Conservation (phyloP, 2,113 vertebrate species). For the Oriolus oriolus region DNA sequence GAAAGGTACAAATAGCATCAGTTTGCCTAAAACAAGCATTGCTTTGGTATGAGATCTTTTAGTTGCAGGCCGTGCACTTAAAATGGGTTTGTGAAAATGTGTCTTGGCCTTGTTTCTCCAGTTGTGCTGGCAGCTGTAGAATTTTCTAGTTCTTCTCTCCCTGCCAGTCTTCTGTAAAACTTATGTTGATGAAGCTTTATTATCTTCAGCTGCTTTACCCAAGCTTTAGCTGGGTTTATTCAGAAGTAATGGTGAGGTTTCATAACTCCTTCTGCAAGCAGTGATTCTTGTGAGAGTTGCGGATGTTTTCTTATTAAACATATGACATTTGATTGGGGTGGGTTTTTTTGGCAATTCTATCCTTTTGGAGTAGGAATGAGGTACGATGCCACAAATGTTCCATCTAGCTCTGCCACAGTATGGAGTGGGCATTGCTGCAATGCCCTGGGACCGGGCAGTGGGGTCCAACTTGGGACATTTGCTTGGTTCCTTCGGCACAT, state of each 20-base stretch:
- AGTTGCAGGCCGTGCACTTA: not conserved
- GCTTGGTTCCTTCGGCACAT: not conserved
- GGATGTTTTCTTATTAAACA: not conserved
- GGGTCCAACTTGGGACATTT: accelerated
- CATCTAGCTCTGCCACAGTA: not conserved
- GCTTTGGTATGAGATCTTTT: not conserved
- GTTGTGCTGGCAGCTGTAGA: not conserved
- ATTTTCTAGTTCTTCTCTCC: not conserved
- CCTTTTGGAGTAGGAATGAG: not conserved
- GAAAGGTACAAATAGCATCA: not conserved
- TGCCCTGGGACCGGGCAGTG: not conserved
- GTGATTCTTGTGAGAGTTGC: not conserved
- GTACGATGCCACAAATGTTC: not conserved
- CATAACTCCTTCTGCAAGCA: not conserved
- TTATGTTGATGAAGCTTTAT: not conserved
- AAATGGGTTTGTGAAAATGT: not conserved
- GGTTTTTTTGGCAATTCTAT: not conserved
- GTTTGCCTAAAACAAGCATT: not conserved
- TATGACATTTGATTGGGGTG: not conserved
- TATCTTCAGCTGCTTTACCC: not conserved
- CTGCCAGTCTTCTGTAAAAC: not conserved
- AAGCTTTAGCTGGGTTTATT: not conserved
- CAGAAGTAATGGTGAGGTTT: not conserved
- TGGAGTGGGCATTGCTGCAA: not conserved
- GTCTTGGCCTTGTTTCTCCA: not conserved